phyloP scores from a whole-genome alignment of 1,140 invertebrate species.

The Drosophila nigrodunni region DNA sequence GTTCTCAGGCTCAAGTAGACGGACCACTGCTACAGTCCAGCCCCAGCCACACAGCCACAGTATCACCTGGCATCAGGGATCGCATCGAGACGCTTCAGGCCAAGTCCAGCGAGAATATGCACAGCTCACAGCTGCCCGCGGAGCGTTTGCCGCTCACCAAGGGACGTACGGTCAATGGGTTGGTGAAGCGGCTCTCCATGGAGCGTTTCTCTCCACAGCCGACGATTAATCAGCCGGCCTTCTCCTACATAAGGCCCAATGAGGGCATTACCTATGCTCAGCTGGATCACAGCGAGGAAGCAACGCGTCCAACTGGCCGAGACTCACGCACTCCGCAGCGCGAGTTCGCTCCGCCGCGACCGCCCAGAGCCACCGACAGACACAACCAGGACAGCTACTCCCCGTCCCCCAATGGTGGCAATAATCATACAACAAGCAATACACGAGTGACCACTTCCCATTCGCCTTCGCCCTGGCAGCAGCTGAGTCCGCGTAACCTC shows the following conservation, averaged over 20 bases:
- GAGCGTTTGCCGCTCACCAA: slow-evolving; percentile 88
- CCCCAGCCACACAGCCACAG: slow-evolving; percentile 69
- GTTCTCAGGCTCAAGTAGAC: slow-evolving; percentile 67
- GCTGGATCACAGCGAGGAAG: slow-evolving; percentile 86
- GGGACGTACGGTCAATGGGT: slow-evolving; percentile 88
- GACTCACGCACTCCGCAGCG: slow-evolving; percentile 67
- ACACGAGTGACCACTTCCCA: slow-evolving; percentile 55
- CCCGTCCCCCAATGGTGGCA: slow-evolving; percentile 39
- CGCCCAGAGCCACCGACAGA: slow-evolving; percentile 58
- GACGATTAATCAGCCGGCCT: slow-evolving; percentile 84
- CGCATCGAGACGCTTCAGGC: slow-evolving; percentile 84
- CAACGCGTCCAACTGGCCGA: slow-evolving; percentile 29
- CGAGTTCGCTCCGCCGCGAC: slow-evolving; percentile 55
- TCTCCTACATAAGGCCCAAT: slow-evolving; percentile 82
- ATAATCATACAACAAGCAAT: slow-evolving; percentile 29
- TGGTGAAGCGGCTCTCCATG: slow-evolving; percentile 88
- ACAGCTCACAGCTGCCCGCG: slow-evolving; percentile 88
- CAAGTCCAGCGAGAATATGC: slow-evolving; percentile 87
- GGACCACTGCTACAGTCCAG: slow-evolving; percentile 58
- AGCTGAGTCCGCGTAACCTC: slow-evolving; percentile 76
- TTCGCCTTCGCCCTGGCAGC: slow-evolving; percentile 81
- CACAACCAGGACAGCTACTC: slow-evolving; percentile 46
- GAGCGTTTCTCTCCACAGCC: slow-evolving; percentile 88
- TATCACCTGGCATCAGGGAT: slow-evolving; percentile 80
- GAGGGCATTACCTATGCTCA: slow-evolving; percentile 90